These are phyloP conservation scores for Drymonia ruficornis DNA, from an alignment of 2,888 invertebrate genomes.

Conservation along the genomic window DNA sequence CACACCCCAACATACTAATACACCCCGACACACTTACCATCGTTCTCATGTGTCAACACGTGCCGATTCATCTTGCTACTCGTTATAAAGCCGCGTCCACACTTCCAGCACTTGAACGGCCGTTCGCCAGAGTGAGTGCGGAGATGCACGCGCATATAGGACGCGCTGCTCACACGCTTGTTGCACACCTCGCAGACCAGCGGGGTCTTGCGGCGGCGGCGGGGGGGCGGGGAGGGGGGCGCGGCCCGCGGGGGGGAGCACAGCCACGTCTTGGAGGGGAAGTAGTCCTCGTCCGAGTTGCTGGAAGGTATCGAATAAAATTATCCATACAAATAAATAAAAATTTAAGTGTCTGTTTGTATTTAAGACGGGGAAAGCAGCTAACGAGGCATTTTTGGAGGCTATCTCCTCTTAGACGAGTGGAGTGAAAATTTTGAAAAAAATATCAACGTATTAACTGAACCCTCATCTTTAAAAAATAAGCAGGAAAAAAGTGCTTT, in stretches of 20 bases:
- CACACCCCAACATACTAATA: not conserved
- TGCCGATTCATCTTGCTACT: slow-evolving; percentile 76
- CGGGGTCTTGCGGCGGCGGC: slow-evolving; percentile 23
- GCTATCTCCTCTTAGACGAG: too few species aligned
- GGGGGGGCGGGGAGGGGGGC: slow-evolving; percentile 19
- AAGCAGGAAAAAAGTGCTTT: too few species aligned
- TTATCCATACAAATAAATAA: too few species aligned
- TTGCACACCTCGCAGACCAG: slow-evolving; percentile 57
- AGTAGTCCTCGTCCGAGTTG: slow-evolving; percentile 68
- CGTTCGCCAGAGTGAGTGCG: slow-evolving; percentile 73
- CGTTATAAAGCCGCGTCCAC: slow-evolving; percentile 68
- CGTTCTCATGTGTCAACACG: slow-evolving; percentile 64
- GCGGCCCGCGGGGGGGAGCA: slow-evolving; percentile 39
- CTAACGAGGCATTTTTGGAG: too few species aligned
- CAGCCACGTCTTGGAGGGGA: slow-evolving; percentile 72
- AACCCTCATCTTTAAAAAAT: too few species aligned
- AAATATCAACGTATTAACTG: too few species aligned
- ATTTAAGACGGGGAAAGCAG: too few species aligned
- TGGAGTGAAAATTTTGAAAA: too few species aligned
- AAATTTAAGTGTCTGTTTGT: not conserved
- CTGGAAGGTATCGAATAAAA: slow-evolving; percentile 36
- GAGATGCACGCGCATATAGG: slow-evolving; percentile 69
- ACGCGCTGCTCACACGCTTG: slow-evolving; percentile 60
- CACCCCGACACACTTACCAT: slow-evolving; percentile 37
- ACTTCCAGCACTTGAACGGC: slow-evolving; percentile 68